A percentile compares a stretch with the other conserved stretches of the same genome.
phyloP scores from a whole-genome alignment of 2,113 vertebrate species.

The Bambusicola thoracicus region DNA sequence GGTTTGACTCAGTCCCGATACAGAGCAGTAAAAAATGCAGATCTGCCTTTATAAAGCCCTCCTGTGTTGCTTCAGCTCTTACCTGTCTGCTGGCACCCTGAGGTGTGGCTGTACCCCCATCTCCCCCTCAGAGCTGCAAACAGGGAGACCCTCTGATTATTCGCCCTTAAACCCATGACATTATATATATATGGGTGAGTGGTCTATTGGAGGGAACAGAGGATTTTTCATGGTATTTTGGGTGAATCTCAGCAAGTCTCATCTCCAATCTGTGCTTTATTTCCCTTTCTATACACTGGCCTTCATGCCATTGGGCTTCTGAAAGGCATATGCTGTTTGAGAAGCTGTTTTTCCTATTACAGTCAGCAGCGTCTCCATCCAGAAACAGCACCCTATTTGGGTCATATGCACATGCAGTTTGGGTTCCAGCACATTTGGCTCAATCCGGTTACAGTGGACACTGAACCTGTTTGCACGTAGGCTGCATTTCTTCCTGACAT shows the following conservation, averaged over 20 bases:
- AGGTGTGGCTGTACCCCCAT: fast-evolving
- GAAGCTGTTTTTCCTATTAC: not conserved
- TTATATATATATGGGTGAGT: not conserved
- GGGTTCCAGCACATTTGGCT: not conserved
- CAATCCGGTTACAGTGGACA: not conserved
- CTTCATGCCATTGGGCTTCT: not conserved
- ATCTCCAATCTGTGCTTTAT: not conserved
- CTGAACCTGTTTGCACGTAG: not conserved
- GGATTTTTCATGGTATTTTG: not conserved
- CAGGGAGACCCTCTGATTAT: not conserved
- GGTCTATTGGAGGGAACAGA: not conserved
- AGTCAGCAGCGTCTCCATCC: not conserved
- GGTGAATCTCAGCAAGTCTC: not conserved
- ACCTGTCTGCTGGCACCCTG: not conserved
- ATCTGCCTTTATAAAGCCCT: not conserved
- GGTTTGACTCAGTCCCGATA: not conserved
- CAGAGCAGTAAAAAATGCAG: not conserved
- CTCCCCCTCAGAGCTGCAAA: not conserved
- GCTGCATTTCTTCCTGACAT: not conserved
- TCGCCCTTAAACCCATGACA: not conserved
- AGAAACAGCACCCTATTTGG: not conserved
- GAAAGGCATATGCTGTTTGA: not conserved
- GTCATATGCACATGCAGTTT: not conserved
- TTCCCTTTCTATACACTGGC: not conserved
- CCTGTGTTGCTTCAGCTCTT: not conserved